Evolutionary conservation across 2,888 invertebrate species (phyloP).

Genomic region (Gortyna flavago): DNA sequence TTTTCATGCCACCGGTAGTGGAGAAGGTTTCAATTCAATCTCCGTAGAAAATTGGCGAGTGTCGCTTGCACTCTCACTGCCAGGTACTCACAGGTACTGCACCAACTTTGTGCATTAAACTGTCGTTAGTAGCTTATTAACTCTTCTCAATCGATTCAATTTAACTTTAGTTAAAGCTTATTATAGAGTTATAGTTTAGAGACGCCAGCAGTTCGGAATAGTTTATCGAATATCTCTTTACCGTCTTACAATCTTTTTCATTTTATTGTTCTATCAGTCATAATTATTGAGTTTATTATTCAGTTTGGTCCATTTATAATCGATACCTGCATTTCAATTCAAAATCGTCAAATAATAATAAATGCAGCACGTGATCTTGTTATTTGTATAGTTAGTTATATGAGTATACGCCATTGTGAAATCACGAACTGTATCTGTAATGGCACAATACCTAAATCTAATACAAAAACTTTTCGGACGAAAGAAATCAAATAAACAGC

Average conservation of each 20-base stretch:
- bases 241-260: background rate
- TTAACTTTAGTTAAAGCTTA: conserved; percentile 7
- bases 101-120: conserved; percentile 50
- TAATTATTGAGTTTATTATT: background rate
- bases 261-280: background rate
- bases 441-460: background rate
- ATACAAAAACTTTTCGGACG: background rate
- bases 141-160: conserved; percentile 36
- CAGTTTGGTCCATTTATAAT: background rate
- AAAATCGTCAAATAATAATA: background rate
- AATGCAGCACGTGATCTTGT: too few relatives aligned
- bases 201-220: background rate
- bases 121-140: conserved; percentile 42
- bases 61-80: conserved; percentile 3
- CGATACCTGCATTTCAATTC: background rate
- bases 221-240: background rate
- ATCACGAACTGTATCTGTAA: background rate
- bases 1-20: background rate
- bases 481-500: background rate
- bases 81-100: conserved; percentile 8
- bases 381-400: too few relatives aligned
- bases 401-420: background rate
- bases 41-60: conserved; percentile 23
- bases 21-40: conserved; percentile 20
- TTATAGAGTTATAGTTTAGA: background rate